Evolutionary conservation across 2,888 invertebrate genomes (phyloP), one percentile per base, ranked within the genome.

Genomic region (Hyposoter dolosus): DNA sequence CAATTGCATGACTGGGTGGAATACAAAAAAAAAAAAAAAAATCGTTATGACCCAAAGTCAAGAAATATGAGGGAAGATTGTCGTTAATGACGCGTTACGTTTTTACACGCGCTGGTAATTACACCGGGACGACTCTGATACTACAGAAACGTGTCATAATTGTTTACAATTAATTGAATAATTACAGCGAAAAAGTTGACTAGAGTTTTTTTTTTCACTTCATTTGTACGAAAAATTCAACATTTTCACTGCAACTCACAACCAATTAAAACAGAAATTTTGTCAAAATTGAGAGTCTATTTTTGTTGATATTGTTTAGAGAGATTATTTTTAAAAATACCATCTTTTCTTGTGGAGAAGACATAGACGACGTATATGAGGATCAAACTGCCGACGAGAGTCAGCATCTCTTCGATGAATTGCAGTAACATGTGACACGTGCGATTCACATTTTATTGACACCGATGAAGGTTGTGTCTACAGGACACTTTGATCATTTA

Each of bases 331-430:
- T 0, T 3, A 19, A 35, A 66, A 82, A 86, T 93, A 94, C 94
- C 94, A 92, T 93, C 82, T 88, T 90, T 90, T 75, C 86, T 90
- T 79, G 84, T 86, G 88, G 92, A 50, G 76, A 93, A 88, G 66
- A 93, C 84, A 90, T 94, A 94, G 89, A 93, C 85, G 82, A 93
- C 87, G 89, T 91, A 94, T 85, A 89, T 89, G 88, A 94, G 84
- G 89, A 93, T 90, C 71, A 93, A 86, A 74, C 93, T 93, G 77
- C 93, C 93, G 87, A 94, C 91, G 86, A 93, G 86, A 86, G 92
- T 91, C 91, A 94, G 90, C 92, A 93, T 93, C 87, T 93, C 92
- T 88, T 90, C 88, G 76, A 91, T 80, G 65, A 92, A 75, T 91
- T 90, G 90, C 87, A 91, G 89, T 89, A 92, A 91, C 92, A 93